These are phyloP conservation scores for Calidris pygmaea DNA, from an alignment of 2,113 vertebrate genomes.

Conservation along the genomic window DNA sequence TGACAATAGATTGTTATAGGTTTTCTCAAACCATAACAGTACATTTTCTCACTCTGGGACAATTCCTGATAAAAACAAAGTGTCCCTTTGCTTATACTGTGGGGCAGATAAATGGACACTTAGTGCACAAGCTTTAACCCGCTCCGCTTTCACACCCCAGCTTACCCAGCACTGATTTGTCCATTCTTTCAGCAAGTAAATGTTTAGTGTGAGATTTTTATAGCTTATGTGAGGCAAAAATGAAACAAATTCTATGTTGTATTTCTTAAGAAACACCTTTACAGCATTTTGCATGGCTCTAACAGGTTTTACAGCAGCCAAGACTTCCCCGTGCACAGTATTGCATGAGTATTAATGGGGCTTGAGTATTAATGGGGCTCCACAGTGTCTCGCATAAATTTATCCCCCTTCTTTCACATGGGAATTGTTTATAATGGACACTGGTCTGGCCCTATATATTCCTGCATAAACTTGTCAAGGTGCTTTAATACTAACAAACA, in stretches of 20 bases:
- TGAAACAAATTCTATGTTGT: background rate
- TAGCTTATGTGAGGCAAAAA: background rate
- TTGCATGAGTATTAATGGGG: background rate
- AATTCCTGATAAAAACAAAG: background rate
- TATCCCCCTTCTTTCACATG: background rate
- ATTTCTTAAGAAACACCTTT: background rate
- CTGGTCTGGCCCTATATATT: background rate
- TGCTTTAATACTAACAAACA: background rate
- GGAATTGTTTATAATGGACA: background rate
- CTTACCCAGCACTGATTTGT: background rate
- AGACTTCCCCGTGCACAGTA: background rate
- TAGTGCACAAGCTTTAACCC: background rate
- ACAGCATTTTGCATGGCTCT: background rate
- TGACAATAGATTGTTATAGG: too few species aligned
- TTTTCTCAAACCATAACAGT: too few species aligned
- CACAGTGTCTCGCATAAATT: background rate
- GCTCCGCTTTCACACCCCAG: background rate
- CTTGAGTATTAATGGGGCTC: background rate
- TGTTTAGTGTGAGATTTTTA: background rate
- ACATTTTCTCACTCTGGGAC: background rate
- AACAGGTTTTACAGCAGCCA: background rate
- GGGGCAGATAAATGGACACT: background rate
- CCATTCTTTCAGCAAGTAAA: background rate
- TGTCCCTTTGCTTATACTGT: background rate
- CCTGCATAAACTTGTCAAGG: background rate